Base-by-base conservation (phyloP, 2,888 invertebrate species). In the Chirona hameri region DNA sequence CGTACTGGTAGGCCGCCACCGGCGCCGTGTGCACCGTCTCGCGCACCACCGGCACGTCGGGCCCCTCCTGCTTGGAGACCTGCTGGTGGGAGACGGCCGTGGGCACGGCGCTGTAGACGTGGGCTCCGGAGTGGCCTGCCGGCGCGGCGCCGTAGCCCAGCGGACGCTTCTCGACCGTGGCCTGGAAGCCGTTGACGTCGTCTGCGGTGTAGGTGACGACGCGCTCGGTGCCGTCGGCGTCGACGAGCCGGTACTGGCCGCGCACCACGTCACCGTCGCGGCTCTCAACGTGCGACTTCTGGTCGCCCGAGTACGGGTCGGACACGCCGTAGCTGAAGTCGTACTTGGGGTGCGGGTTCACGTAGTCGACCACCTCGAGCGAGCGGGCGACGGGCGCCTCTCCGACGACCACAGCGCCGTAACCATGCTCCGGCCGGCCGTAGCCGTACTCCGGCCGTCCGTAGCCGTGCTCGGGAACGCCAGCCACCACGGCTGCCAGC, bases 101-200 rank as follows among this genome's bases (percentile, higher is more conserved):
- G 27, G 80, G 80, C 76, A 76, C 76, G 12, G 80, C 4, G 52
- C 18, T 27, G 52, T 52, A 39, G 46, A 80, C 80, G 52, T 5
- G 27, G 15, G 48, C 52, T 2, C 39, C 76, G 2, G n/a, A 9
- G 39, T 15, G 21, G 21, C 21, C 31, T 27, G 79, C 55, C 48
- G 83, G 81, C 60, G 82, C 81, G 9, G 83, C 84, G 27, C 83
- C 83, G 48, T 84, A 83, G 39, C 83, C 76, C 55, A 84, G 84
- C 57, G 85, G 85, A 79, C 84, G 83, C 76, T 85, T 85, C 76
- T 85, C 85, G 1, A 85, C 85, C 0, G 84, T 83, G 27, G 85
- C 85, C 57, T 85, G 84, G 81, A 85, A 85, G 55, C 85, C 85
- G 79, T 83, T 81, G 72, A 79, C 48, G 24, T 72, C 82, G 81